Percentiles rank a stretch among this genome's conserved stretches.
phyloP scores from a whole-genome alignment of 2,888 invertebrate species.

The Baccha elongata region DNA sequence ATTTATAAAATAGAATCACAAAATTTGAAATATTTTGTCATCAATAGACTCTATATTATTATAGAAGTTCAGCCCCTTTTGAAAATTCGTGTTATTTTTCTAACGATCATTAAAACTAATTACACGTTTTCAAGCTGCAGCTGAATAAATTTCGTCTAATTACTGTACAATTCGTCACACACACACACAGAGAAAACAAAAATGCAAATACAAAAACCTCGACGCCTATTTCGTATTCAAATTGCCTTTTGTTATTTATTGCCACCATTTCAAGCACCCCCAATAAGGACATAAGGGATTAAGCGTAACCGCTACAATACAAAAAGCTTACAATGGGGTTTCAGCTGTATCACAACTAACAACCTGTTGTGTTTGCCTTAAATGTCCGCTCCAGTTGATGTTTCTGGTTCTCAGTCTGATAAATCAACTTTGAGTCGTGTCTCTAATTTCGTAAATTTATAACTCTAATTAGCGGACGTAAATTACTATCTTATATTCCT shows the following conservation, averaged over 20 bases:
- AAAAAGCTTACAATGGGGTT: constrained; percentile 10
- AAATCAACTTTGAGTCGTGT: constrained; percentile 47
- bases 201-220: not conserved
- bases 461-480: constrained; percentile 52
- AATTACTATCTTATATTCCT: constrained; percentile 31
- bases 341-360: constrained; percentile 2
- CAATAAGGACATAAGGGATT: not conserved
- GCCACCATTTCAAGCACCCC: constrained; percentile 5
- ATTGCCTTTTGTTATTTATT: constrained; percentile 50
- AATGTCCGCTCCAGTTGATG: constrained; percentile 5
- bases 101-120: not conserved
- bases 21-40: too few relatives aligned
- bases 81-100: too few relatives aligned
- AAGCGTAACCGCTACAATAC: not conserved
- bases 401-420: constrained; percentile 21
- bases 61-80: too few relatives aligned
- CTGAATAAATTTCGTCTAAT: constrained; percentile 14
- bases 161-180: not conserved
- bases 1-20: too few relatives aligned
- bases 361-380: constrained; percentile 6
- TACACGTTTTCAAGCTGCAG: not conserved
- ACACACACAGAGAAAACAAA: not conserved
- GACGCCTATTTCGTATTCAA: constrained; percentile 40
- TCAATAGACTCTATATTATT: too few relatives aligned
- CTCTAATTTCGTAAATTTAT: constrained; percentile 66